Conservation (phyloP, 1,140 invertebrate species). For the Teleogryllus occipitalis region DNA sequence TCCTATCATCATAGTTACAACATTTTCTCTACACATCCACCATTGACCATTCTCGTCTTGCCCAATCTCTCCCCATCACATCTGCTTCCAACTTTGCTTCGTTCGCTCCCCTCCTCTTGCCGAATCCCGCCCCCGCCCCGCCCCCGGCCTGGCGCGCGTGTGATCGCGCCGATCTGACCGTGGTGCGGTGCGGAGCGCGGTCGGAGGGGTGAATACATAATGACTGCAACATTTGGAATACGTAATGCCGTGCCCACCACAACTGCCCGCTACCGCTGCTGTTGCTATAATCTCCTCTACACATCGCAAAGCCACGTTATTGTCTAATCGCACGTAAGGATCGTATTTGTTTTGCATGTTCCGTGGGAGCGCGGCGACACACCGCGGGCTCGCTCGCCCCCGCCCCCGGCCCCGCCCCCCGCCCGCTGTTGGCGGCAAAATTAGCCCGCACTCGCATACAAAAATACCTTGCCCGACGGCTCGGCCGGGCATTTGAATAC, state of each 20-base stretch:
- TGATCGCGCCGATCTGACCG: neutral
- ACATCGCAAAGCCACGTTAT: constrained; percentile 3
- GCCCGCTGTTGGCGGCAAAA: neutral
- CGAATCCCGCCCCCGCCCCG: too few species aligned
- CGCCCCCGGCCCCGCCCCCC: too few species aligned
- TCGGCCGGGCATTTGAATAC: neutral
- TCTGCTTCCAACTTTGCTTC: too few species aligned
- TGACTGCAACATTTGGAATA: neutral
- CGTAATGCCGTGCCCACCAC: neutral
- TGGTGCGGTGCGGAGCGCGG: neutral
- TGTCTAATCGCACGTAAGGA: neutral
- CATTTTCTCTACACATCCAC: too few species aligned
- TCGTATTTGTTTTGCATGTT: neutral
- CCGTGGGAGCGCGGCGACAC: neutral
- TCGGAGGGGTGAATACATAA: neutral
- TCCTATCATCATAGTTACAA: too few species aligned
- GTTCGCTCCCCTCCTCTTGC: too few species aligned
- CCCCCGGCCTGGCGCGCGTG: neutral
- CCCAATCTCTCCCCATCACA: too few species aligned
- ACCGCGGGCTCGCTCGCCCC: too few species aligned
- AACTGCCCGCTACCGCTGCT: neutral
- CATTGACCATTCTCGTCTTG: too few species aligned
- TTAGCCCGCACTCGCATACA: neutral
- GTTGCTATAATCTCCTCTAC: neutral
- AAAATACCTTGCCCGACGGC: neutral